Evolutionary conservation across 2,113 vertebrate species (phyloP), one percentile per base, ranked within the genome.

Genomic region (Ceyx melanurus): DNA sequence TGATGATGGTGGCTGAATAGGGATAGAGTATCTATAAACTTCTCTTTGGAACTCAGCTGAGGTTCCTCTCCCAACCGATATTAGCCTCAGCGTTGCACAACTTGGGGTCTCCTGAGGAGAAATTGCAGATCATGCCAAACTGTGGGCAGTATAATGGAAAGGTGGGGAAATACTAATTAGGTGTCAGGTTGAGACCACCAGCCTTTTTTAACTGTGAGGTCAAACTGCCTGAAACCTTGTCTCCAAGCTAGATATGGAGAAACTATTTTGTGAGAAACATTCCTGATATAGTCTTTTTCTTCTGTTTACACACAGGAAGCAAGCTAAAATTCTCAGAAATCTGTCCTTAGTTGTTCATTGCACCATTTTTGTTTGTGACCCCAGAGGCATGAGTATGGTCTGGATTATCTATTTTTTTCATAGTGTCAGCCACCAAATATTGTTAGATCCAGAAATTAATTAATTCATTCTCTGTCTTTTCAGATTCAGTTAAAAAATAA

Each of bases 141-240:
- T 94, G 82, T 60, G 65, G 81, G 64, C 75, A 42, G 43, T 14
- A 4, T 85, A 76, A 82, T 56, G 65, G 80, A 64, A 89, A 94
- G 94, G 86, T 78, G 26, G 71, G 61, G 81, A 97, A 80, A 94
- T 64, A 16, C 40, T 96, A 84, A 96, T 96, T 93, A 94, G 66
- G 77, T 94, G 94, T 89, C 83, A 95, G 48, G 28, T 56, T 72
- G 84, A 92, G 79, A 96, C 77, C 84, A 93, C 84, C 83, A 92
- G 76, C 60, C 73, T 92, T 72, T 82, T 82, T 93, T 77, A 82
- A 88, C 78, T 95, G 83, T 75, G 73, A 94, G 94, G 90, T 94
- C 90, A 89, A 70, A 81, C 35, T 86, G 86, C 90, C 77, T 90
- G 90, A 88, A 97, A 78, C 35, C 14, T 67, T 64, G 46, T 77